Base-by-base conservation (phyloP, 92 coral and sea anemone species). In the Umimayanthus kanabou region DNA sequence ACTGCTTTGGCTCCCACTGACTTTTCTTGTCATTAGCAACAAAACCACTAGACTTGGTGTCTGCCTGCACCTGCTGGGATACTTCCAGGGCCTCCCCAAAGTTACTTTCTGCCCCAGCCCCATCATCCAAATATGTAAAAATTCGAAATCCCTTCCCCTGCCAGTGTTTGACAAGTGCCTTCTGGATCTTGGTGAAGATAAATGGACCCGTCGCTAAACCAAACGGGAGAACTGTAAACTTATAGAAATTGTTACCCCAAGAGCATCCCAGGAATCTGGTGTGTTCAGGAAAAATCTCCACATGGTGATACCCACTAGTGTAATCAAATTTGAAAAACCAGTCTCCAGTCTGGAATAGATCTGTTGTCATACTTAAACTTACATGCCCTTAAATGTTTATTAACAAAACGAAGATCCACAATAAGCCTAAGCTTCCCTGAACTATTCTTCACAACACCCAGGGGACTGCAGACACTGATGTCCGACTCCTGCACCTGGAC, bases 1-100 rank as follows among this genome's bases (percentile, higher is more conserved):
- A 82, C 61, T 90, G 95, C 37, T 65, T 64, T 13, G 95, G 95
- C 30, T 71, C 88, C 93, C 95, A 92, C 73, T 89, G 92, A 47
- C 94, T 86, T 57, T 92, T 92, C 53, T 80, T 87, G 69, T 67
- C 82, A 72, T 92, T 77, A 23, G 84, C 94, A 4, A 92, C 79
- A 84, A 90, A 90, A 23, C 92, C 92, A 78, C 94, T 92, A 40
- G 73, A 39, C 28, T 78, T 73, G 39, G 89, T 74, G 65, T 92
- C 89, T 76, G 29, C 81, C 84, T 73, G 84, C 69, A 90, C 94
- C 79, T 83, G 47, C n/a, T 65, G 73, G 5, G 94, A 83, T 72
- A 86, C 57, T 58, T 40, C 43, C 20, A 69, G 50, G 14, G 96
- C 96, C 61, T 81, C 88, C 53, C 26, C 81, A 4, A 33, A 58